Conservation (phyloP, 2,797 vertebrate genomes). For the Gymnocypris eckloni region DNA sequence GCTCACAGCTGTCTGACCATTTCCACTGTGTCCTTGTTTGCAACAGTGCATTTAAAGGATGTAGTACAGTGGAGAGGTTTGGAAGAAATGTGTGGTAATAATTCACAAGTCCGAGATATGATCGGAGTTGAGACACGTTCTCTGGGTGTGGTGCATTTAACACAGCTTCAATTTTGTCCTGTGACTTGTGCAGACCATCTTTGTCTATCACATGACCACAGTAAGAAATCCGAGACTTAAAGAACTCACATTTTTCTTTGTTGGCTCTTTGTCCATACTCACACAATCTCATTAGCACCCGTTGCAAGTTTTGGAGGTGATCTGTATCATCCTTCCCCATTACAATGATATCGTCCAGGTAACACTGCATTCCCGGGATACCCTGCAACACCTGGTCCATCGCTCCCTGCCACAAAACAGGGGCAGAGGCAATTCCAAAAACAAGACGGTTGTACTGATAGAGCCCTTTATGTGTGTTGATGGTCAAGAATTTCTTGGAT, state of each 20-base stretch:
- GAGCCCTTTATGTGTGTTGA: slow-evolving; percentile 51
- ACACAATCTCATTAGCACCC: slow-evolving; percentile 45
- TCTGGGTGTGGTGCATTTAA: slow-evolving; percentile 41
- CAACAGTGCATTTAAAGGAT: slow-evolving; percentile 26
- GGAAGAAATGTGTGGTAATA: slow-evolving; percentile 43
- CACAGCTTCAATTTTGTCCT: slow-evolving; percentile 52
- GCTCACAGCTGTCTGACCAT: slow-evolving; percentile 10
- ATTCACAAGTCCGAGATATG: slow-evolving; percentile 41
- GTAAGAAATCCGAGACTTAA: slow-evolving; percentile 53
- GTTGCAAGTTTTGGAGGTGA: slow-evolving; percentile 56
- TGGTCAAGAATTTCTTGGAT: slow-evolving; percentile 39
- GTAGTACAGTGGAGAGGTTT: slow-evolving; percentile 41
- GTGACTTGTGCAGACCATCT: slow-evolving; percentile 55
- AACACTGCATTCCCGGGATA: slow-evolving; percentile 21
- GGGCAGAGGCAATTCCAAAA: slow-evolving; percentile 46
- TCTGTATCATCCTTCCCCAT: slow-evolving; percentile 50
- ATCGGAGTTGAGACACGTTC: slow-evolving; percentile 40
- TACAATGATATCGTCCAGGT: slow-evolving; percentile 57
- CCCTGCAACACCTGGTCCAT: slow-evolving; percentile 39
- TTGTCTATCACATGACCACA: slow-evolving; percentile 56
- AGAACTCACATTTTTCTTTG: slow-evolving; percentile 57
- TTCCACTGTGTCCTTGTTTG: slow-evolving; percentile 10
- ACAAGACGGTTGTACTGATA: slow-evolving; percentile 51
- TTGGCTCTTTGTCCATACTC: slow-evolving; percentile 59
- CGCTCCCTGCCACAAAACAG: slow-evolving; percentile 39